Evolutionary conservation across 2,797 vertebrate species (phyloP), one percentile per base, ranked within the genome.

Genomic region (Ctenosaura bakeri): DNA sequence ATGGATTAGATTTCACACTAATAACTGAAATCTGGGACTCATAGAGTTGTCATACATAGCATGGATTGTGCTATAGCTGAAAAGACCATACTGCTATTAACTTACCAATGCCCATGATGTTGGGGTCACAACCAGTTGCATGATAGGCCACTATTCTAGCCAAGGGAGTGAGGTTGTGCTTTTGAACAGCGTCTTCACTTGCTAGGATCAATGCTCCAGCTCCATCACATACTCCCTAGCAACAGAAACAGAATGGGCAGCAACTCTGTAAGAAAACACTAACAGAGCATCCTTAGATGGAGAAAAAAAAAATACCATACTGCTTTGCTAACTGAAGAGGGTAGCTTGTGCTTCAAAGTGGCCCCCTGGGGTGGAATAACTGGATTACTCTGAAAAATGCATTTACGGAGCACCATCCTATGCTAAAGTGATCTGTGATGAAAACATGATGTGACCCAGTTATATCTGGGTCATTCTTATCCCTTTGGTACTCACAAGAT

Each of bases 31-130:
- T 26, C 35, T 9, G 24, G 18, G 78, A 66, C 46, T 29, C 12
- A 8, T 18, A 1, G 38, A 4, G 6, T 22, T 24, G 35, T 32
- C 69, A 18, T 42, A 5, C n/a, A 29, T 5, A 29, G 22, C 4
- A 16, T 29, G 66, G 22, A 9, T 9, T 20, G 59, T 16, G 8
- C 46, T 54, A 5, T 32, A 66, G n/a, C 22, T 71, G 56, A 1
- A 82, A 82, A 35, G 22, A 0, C 16, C 35, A 4, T 12, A 83
- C 89, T 9, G 8, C 0, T 78, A 80, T 46, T 14, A 24, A 96
- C 98, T 98, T 95, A 99, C 99, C 99, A 81, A 99, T 99, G 94
- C 99, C 99, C 99, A 99, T 99, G 92, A 99, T 98, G 95, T 98
- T 98, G 18, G 99, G 99, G 91, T 99, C 99, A 95, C 99, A 99